phyloP scores from a whole-genome alignment of 1,140 invertebrate genomes.

The Drosophila rufa region DNA sequence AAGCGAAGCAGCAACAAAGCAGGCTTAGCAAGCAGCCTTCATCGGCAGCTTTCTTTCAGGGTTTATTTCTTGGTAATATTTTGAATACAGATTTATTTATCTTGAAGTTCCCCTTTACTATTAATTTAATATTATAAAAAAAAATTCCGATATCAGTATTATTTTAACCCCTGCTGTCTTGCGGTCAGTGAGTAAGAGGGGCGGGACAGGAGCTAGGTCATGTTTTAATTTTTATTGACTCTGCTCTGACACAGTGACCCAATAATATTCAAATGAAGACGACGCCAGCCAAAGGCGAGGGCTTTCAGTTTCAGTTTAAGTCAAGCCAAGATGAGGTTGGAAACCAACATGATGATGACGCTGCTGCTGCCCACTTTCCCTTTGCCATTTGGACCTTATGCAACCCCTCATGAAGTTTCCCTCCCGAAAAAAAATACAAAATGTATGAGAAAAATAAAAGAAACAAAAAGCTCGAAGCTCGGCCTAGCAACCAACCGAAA shows the following conservation, averaged over 20 bases:
- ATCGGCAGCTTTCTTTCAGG: too few relatives aligned
- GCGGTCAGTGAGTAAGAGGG: constrained; percentile 23
- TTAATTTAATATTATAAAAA: too few relatives aligned
- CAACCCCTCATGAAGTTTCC: constrained; percentile 37
- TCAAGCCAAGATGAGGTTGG: constrained; percentile 11
- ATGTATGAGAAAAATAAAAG: constrained; percentile 4
- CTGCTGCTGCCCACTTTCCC: constrained; percentile 31
- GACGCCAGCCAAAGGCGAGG: not conserved
- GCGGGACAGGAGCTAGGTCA: constrained; percentile 10
- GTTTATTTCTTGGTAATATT: too few relatives aligned
- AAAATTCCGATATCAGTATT: not conserved
- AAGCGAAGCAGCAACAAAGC: too few relatives aligned
- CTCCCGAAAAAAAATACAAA: constrained; percentile 10
- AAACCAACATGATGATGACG: not conserved
- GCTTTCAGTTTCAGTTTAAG: not conserved
- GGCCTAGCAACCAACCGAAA: constrained; percentile 45
- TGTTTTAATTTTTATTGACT: constrained; percentile 66
- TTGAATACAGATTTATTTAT: too few relatives aligned
- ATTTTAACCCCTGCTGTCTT: not conserved
- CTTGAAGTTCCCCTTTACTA: too few relatives aligned
- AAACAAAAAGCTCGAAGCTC: constrained; percentile 8
- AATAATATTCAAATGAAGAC: constrained; percentile 71
- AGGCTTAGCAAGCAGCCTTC: too few relatives aligned
- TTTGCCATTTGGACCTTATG: constrained; percentile 56
- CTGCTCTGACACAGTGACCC: constrained; percentile 75